Evolutionary conservation across 2,888 invertebrate genomes (phyloP).

Genomic region (Adela reaumurella): DNA sequence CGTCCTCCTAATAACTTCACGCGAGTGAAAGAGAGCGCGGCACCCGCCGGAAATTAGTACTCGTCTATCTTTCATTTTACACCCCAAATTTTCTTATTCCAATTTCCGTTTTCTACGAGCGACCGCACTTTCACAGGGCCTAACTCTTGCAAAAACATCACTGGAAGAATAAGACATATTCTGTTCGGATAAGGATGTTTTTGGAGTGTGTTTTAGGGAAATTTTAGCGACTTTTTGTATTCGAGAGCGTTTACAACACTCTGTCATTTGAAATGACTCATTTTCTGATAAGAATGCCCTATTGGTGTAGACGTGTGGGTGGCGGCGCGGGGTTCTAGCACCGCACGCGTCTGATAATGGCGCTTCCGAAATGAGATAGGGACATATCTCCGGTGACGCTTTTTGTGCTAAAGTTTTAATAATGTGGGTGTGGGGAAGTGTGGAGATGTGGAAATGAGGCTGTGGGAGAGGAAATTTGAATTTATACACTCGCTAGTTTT

Average conservation of each 20-base stretch:
- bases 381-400: slow-evolving; percentile 27
- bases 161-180: slow-evolving; percentile 10
- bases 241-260: slow-evolving; percentile 44
- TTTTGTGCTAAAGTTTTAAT: slow-evolving; percentile 51
- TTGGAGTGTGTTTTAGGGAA: slow-evolving; percentile 13
- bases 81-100: slow-evolving; percentile 76
- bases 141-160: slow-evolving; percentile 16
- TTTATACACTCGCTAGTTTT: slow-evolving; percentile 55
- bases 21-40: slow-evolving; percentile 54
- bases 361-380: slow-evolving; percentile 50
- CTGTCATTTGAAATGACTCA: slow-evolving; percentile 69
- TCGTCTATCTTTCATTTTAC: slow-evolving; percentile 75
- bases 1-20: slow-evolving; percentile 44
- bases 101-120: slow-evolving; percentile 59
- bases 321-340: slow-evolving; percentile 22
- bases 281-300: slow-evolving; percentile 68
- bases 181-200: slow-evolving; percentile 16
- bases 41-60: slow-evolving; percentile 67
- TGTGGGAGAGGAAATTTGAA: slow-evolving; percentile 26
- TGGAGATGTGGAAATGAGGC: slow-evolving; percentile 49
- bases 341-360: slow-evolving; percentile 29
- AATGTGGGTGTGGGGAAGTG: slow-evolving; percentile 25
- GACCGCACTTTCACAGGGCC: slow-evolving; percentile 26
- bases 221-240: slow-evolving; percentile 29
- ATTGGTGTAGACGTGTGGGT: slow-evolving; percentile 55